Evolutionary conservation across 2,888 invertebrate genomes (phyloP).

Genomic region (Diloba caeruleocephala): DNA sequence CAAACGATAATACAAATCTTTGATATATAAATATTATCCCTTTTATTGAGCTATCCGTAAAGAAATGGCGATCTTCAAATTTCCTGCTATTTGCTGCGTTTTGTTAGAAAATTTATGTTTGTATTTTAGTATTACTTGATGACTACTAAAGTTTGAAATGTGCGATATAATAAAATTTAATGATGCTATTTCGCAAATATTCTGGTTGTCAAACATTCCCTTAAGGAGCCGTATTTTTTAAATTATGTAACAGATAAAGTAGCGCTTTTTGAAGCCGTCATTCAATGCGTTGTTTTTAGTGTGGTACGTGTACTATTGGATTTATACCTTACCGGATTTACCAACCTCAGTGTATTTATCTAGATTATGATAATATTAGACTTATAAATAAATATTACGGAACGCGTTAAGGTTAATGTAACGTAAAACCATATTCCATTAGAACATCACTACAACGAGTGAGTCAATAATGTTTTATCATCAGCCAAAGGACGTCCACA

Average conservation of each 20-base stretch:
- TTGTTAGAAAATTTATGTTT: conserved; percentile 51
- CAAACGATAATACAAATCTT: conserved; percentile 55
- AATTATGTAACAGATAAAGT: conserved; percentile 30
- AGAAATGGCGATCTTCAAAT: conserved; percentile 38
- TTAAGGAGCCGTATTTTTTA: conserved; percentile 33
- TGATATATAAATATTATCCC: conserved; percentile 25
- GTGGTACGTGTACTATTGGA: too few relatives aligned
- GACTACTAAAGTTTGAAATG: conserved; percentile 52
- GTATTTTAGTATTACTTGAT: conserved; percentile 50
- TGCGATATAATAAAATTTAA: conserved; percentile 53
- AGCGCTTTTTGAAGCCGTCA: background rate
- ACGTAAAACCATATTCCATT: too few relatives aligned
- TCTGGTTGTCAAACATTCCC: conserved; percentile 47
- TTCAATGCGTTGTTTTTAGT: conserved; percentile 13
- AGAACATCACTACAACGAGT: too few relatives aligned
- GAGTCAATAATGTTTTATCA: too few relatives aligned
- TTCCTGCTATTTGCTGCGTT: conserved; percentile 40
- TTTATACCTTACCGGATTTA: too few relatives aligned
- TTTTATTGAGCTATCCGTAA: conserved; percentile 36
- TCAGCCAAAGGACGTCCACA: too few relatives aligned
- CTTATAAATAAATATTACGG: too few relatives aligned
- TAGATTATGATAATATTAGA: too few relatives aligned
- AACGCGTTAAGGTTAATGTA: too few relatives aligned
- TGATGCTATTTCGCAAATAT: conserved; percentile 49
- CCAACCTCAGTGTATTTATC: too few relatives aligned